phyloP scores from a whole-genome alignment of 2,888 invertebrate genomes.

The Harpagoxenus sublaevis region DNA sequence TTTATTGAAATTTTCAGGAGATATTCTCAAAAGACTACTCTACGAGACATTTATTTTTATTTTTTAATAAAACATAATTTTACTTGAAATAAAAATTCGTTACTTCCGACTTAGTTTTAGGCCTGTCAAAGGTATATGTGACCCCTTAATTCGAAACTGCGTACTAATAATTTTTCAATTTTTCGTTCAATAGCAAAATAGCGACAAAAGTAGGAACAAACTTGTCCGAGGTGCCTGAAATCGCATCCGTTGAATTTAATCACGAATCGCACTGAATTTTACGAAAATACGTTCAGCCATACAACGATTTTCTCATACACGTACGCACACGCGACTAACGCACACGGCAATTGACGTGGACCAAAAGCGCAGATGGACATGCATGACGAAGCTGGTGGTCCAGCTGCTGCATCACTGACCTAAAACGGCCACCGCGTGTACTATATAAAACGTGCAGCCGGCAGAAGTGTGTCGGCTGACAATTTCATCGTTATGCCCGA shows the following conservation, averaged over 20 bases:
- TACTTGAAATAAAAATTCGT: no score
- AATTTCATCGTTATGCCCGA: constrained; percentile 46
- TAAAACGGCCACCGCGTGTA: constrained; percentile 43
- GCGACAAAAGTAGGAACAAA: constrained; percentile 5
- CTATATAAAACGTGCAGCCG: constrained; percentile 43
- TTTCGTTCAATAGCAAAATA: constrained; percentile 6
- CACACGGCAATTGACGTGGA: constrained; percentile 2
- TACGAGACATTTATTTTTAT: no score
- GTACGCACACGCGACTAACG: neutral
- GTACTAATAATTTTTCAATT: neutral
- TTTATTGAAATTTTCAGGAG: no score
- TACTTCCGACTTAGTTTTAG: no score
- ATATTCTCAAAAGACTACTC: no score
- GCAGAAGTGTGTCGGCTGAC: constrained; percentile 39
- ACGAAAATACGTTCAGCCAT: constrained; percentile 33
- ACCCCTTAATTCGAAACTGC: neutral
- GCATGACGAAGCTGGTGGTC: constrained; percentile 55
- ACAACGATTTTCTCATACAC: neutral
- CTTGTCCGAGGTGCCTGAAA: constrained; percentile 22
- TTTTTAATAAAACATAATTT: no score
- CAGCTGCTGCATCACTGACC: constrained; percentile 57
- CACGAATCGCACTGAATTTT: constrained; percentile 42
- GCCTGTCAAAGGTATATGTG: no score
- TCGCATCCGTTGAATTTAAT: constrained; percentile 52
- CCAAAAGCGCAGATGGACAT: constrained; percentile 53